These are phyloP conservation scores for Paguma larvata DNA, from an alignment of 2,797 vertebrate genomes.

Conservation along the genomic window DNA sequence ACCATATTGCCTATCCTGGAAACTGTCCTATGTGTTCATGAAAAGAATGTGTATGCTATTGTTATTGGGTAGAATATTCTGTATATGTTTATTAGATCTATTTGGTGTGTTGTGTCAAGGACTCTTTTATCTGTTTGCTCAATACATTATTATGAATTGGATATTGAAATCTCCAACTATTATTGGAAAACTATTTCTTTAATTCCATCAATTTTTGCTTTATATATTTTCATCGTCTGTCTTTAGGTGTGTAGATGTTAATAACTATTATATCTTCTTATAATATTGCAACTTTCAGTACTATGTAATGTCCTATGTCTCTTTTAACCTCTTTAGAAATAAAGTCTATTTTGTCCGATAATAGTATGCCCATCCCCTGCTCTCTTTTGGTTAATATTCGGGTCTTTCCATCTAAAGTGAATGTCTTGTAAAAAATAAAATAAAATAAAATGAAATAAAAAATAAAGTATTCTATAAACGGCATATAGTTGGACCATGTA, in stretches of 20 bases:
- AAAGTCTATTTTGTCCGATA: not conserved
- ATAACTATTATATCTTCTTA: not conserved
- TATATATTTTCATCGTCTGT: not conserved
- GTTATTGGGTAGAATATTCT: not conserved
- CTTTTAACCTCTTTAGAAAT: not conserved
- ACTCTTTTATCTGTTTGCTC: not conserved
- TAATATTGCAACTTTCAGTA: not conserved
- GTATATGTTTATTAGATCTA: not conserved
- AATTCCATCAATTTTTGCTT: not conserved
- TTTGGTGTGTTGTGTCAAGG: not conserved
- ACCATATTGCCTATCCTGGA: not conserved
- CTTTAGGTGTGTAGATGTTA: not conserved
- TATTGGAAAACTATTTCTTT: not conserved
- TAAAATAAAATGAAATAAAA: too few species aligned
- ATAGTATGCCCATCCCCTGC: not conserved
- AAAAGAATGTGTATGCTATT: not conserved
- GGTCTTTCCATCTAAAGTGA: not conserved
- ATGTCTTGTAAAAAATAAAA: not conserved
- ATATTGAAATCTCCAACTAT: not conserved
- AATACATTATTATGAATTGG: not conserved
- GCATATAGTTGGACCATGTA: not conserved
- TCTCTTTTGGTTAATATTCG: not conserved
- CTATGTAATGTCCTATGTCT: not conserved
- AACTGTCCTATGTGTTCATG: not conserved
- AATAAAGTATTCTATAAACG: not conserved